These are phyloP conservation scores for Orgyia antiqua DNA, from an alignment of 2,888 invertebrate genomes.

Conservation along the genomic window DNA sequence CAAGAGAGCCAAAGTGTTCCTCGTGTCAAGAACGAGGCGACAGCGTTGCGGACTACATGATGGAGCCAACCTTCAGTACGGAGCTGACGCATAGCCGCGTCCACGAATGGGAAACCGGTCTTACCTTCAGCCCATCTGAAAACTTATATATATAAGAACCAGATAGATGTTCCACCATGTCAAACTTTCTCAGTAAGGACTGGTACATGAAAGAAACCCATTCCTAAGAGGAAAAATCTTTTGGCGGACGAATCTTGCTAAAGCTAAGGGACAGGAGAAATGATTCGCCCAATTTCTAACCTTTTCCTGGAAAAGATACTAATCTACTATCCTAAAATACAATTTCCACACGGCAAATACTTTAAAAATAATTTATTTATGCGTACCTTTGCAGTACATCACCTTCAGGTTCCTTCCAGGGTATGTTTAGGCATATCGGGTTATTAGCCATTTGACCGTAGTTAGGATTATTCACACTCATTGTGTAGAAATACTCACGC, in stretches of 20 bases:
- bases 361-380: too few relatives aligned
- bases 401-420: conserved; percentile 78
- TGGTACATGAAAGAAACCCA: too few relatives aligned
- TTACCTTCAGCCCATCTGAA: conserved; percentile 79
- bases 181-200: too few relatives aligned
- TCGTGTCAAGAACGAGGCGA: conserved; percentile 85
- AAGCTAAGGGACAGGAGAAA: too few relatives aligned
- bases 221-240: neutral
- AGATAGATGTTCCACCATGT: too few relatives aligned
- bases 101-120: conserved; percentile 85
- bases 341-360: too few relatives aligned
- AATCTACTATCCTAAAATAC: too few relatives aligned
- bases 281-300: too few relatives aligned
- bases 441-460: conserved; percentile 83
- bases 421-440: conserved; percentile 84
- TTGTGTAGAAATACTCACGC: conserved; percentile 88
- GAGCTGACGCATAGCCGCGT: conserved; percentile 86
- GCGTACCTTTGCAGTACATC: conserved; percentile 69
- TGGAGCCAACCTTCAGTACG: conserved; percentile 85
- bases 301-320: too few relatives aligned
- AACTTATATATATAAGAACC: too few relatives aligned
- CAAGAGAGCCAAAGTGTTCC: conserved; percentile 87
- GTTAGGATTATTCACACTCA: conserved; percentile 84
- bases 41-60: conserved; percentile 83
- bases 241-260: too few relatives aligned